These are phyloP conservation scores for Erythrolamprus reginae DNA, from an alignment of 2,113 vertebrate species.

Conservation along the genomic window DNA sequence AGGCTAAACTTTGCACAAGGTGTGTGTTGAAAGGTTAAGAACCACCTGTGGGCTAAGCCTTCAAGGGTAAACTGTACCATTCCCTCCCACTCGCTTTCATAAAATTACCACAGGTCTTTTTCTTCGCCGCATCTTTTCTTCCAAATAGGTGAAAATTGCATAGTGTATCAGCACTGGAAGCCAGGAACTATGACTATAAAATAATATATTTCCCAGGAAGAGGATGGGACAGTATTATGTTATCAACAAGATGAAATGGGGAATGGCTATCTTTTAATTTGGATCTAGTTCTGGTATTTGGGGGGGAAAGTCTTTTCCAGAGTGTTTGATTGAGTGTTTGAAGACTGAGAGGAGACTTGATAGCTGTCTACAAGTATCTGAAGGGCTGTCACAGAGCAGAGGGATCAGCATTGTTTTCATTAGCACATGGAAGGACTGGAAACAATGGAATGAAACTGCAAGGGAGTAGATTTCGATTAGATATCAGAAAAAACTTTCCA, in stretches of 20 bases:
- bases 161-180: not conserved
- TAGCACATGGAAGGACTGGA: no score
- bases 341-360: no score
- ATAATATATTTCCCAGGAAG: not conserved
- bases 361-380: no score
- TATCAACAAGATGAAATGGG: not conserved
- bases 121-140: not conserved
- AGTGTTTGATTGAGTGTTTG: no score
- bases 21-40: not conserved
- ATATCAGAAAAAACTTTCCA: no score
- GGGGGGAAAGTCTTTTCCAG: rapidly evolving
- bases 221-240: not conserved
- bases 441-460: no score
- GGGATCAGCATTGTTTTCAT: no score
- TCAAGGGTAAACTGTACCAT: not conserved
- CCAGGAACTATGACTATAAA: not conserved
- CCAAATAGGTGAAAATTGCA: not conserved
- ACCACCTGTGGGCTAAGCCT: not conserved
- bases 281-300: not conserved
- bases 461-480: no score
- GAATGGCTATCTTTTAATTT: not conserved
- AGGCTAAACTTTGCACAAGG: not conserved
- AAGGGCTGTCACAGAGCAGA: no score
- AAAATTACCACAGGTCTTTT: not conserved
- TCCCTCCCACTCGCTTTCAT: not conserved